phyloP scores from a whole-genome alignment of 2,113 vertebrate genomes.

The Recurvirostra avosetta region DNA sequence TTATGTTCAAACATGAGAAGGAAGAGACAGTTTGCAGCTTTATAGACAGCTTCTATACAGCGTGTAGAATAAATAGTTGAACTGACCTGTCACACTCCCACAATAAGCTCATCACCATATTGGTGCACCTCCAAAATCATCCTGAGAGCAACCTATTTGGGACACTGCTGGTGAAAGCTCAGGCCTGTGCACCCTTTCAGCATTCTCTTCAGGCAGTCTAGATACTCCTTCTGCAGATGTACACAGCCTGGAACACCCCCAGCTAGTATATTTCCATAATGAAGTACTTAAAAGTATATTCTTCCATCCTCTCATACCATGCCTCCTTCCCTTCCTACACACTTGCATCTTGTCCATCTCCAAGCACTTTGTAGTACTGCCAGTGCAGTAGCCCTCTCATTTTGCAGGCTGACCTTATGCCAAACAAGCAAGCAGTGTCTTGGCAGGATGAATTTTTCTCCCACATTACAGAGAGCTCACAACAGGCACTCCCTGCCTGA shows the following conservation, averaged over 20 bases:
- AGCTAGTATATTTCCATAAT: neutral
- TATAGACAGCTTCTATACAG: neutral
- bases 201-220: neutral
- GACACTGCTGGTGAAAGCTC: neutral
- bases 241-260: neutral
- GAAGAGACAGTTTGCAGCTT: neutral
- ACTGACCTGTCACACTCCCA: neutral
- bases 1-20: neutral
- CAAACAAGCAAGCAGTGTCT: neutral
- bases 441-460: neutral
- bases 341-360: neutral
- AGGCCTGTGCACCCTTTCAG: neutral
- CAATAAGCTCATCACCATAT: neutral
- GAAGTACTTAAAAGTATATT: neutral
- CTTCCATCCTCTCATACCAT: neutral
- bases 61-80: neutral
- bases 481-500: fast-evolving
- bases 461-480: neutral
- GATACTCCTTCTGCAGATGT: neutral
- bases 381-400: neutral
- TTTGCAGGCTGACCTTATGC: neutral
- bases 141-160: neutral
- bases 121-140: neutral
- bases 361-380: neutral
- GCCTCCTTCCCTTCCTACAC: neutral